phyloP scores from a whole-genome alignment of 2,888 invertebrate genomes.

The Subacronicta megacephala region DNA sequence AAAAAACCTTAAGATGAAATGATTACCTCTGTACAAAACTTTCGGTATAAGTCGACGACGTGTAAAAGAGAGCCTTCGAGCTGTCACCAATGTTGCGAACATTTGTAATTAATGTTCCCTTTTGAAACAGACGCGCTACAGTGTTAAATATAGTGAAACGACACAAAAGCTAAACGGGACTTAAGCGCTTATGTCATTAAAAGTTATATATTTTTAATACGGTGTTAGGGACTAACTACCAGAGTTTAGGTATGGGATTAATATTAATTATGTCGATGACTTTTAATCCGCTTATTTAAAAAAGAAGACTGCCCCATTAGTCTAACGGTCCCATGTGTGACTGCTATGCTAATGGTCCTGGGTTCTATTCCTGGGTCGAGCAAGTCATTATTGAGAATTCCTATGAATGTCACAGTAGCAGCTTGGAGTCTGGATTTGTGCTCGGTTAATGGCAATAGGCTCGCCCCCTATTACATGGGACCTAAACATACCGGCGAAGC shows the following conservation, averaged over 20 bases:
- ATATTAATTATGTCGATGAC: constrained; percentile 9
- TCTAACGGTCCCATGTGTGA: no score
- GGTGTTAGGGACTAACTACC: constrained; percentile 3
- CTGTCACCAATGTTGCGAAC: constrained; percentile 15
- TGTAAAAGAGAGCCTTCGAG: constrained; percentile 17
- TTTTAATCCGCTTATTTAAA: constrained; percentile 29
- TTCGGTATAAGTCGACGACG: constrained; percentile 24
- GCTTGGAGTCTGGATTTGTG: no score
- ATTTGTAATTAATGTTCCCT: constrained; percentile 48
- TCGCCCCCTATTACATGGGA: no score
- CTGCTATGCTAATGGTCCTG: no score
- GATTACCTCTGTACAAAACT: constrained; percentile 37
- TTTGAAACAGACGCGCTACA: constrained; percentile 34
- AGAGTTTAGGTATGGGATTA: constrained; percentile 3
- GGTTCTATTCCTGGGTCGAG: no score
- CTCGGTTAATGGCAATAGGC: no score
- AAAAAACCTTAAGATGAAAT: constrained; percentile 35
- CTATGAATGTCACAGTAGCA: no score
- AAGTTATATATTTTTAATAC: constrained; percentile 31
- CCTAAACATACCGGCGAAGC: no score
- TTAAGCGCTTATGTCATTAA: constrained; percentile 22
- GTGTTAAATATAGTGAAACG: constrained; percentile 40
- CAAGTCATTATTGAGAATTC: no score
- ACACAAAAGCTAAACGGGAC: constrained; percentile 36
- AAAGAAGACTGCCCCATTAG: no score